Evolutionary conservation across 1,140 invertebrate species (phyloP), one percentile per base, ranked within the genome.

Genomic region (Sycobia sp.): DNA sequence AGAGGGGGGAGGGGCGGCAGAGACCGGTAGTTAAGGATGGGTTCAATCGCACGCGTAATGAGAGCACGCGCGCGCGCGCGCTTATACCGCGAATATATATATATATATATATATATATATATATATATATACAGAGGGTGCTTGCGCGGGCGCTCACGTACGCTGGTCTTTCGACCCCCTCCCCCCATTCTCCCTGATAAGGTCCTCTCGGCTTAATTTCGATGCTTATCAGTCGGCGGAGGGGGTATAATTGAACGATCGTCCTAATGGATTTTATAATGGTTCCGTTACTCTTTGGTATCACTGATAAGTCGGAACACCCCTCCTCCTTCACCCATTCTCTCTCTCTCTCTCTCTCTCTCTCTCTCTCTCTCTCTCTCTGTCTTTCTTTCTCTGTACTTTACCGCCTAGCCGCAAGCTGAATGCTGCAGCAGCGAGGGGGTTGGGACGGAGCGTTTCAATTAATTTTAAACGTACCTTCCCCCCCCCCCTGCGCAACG

Each of bases 231-330:
- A 25, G 16, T 22, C n/a, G 36, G 34, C n/a, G 20, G 20, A 10
- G 16, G 38, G 29, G 5, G 25, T 25, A 25, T 63, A 63, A 63
- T 63, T 57, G 61, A 56, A 57, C 53, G 53, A 63, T 63, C 39
- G 44, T 63, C 54, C 20, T 63, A 63, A 63, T 63, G 61, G 54
- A 63, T 62, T 55, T 62, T 56, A 49, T 56, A 55, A 56, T 39
- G 41, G 59, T 18, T 46, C 13, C 7, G 56, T 59, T 50, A 32
- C 9, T n/a, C n/a, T 23, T 43, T 13, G 34, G 20, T 23, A 23
- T 22, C 14, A 25, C 34, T 7, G 51, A 54, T 54, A 54, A 41
- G 9, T 2, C 34, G 20, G 38, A 16, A 14, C 18, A 39, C 14
- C 3, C 8, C 4, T 16, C 18, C 34, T 36, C 34, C 9, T 14